Percentiles rank a stretch among this genome's conserved stretches.
These are phyloP conservation scores for Hololepta plana DNA, from an alignment of 2,888 invertebrate species.

Conservation along the genomic window DNA sequence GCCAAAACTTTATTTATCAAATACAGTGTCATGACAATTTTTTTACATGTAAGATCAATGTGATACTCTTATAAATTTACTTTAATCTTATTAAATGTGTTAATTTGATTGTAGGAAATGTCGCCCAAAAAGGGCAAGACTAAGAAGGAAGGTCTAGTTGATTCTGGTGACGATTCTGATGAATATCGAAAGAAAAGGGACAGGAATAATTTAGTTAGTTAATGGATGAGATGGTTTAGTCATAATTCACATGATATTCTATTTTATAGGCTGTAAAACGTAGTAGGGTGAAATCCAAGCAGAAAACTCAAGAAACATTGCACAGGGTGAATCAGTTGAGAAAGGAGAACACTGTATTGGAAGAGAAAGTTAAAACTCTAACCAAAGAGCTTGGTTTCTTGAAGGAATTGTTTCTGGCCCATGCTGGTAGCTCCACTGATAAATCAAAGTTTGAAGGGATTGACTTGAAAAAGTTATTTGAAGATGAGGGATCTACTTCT, in stretches of 20 bases:
- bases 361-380: constrained; percentile 65
- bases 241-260: constrained; percentile 1
- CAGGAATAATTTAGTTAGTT: constrained; percentile 54
- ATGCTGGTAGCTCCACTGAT: constrained; percentile 44
- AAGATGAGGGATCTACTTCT: constrained; percentile 24
- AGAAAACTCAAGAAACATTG: constrained; percentile 59
- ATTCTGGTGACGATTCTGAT: constrained; percentile 45
- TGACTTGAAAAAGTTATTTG: constrained; percentile 36
- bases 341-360: constrained; percentile 60
- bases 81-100: too few relatives aligned
- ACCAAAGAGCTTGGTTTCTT: constrained; percentile 63
- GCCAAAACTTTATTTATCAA: too few relatives aligned
- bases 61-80: too few relatives aligned
- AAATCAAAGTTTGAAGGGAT: constrained; percentile 36
- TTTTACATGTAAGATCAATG: too few relatives aligned
- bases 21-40: too few relatives aligned
- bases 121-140: constrained; percentile 8
- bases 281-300: constrained; percentile 60
- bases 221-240: constrained; percentile 1
- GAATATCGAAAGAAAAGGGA: constrained; percentile 55
- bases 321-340: constrained; percentile 55
- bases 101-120: constrained; percentile 5
- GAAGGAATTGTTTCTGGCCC: constrained; percentile 64
- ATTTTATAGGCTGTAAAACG: constrained; percentile 58
- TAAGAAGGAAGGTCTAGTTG: constrained; percentile 15